Evolutionary conservation across 2,113 vertebrate species (phyloP).

Genomic region (Dendropsophus ebraccatus): DNA sequence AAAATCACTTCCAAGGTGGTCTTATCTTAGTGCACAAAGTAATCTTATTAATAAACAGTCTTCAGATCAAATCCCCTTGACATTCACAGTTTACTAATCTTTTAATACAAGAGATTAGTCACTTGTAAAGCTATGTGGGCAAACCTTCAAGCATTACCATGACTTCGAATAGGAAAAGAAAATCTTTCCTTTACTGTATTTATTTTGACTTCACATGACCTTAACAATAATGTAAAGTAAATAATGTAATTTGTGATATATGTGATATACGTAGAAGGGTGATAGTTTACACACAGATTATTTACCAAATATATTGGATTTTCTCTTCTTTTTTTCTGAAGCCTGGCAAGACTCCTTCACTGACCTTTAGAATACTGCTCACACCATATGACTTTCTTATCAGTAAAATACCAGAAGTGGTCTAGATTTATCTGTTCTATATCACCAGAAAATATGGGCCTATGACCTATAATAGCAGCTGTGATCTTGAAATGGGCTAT

Average conservation of each 20-base stretch:
- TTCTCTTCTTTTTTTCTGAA: neutral
- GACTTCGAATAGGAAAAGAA: neutral
- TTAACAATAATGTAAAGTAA: neutral
- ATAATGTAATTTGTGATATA: neutral
- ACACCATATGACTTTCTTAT: conserved; percentile 2
- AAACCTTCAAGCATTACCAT: neutral
- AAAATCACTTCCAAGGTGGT: conserved; percentile 43
- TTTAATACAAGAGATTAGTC: conserved; percentile 58
- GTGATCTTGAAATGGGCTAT: neutral
- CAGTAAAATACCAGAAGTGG: neutral
- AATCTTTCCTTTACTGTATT: neutral
- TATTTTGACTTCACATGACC: neutral
- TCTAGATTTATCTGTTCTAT: neutral
- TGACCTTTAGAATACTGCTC: neutral
- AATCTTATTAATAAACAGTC: conserved; percentile 55
- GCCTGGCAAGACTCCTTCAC: neutral
- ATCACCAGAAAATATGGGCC: neutral
- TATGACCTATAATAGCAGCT: conserved; percentile 1
- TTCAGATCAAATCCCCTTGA: conserved; percentile 52
- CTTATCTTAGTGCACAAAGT: conserved; percentile 14
- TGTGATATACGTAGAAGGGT: neutral
- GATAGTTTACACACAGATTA: neutral
- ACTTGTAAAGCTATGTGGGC: conserved; percentile 13
- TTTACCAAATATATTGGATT: neutral
- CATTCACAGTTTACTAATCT: conserved; percentile 54